Percentiles rank a stretch among this genome's conserved stretches.
These are phyloP conservation scores for Iphiclides podalirius DNA, from an alignment of 2,888 invertebrate species.

Conservation along the genomic window DNA sequence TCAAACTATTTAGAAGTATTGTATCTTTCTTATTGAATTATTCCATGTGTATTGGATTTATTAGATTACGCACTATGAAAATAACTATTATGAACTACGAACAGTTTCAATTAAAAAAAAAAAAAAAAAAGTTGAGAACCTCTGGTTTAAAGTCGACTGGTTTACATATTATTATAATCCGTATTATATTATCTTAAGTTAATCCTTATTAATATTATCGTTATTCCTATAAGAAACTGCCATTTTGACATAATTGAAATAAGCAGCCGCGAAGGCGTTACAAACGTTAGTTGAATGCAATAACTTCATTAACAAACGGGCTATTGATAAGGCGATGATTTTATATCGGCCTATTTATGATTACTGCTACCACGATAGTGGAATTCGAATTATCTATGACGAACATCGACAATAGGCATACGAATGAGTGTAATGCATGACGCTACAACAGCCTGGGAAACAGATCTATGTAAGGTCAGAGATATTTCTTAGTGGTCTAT, in stretches of 20 bases:
- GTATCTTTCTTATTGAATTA: no score
- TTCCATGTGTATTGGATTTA: no score
- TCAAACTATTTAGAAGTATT: no score
- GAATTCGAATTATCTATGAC: conserved; percentile 21
- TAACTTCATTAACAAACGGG: conserved; percentile 1
- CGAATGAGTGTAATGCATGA: conserved; percentile 25
- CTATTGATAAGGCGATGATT: conserved; percentile 17
- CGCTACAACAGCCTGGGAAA: conserved; percentile 34
- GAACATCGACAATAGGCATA: conserved; percentile 13
- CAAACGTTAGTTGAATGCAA: conserved; percentile 6
- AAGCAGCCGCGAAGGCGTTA: not conserved
- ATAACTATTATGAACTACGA: no score
- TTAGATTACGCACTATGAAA: no score
- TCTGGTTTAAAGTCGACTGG: no score
- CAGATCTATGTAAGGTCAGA: conserved; percentile 3
- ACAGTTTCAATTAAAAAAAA: no score
- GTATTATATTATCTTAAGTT: no score
- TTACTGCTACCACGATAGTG: conserved; percentile 11
- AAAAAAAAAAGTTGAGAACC: no score
- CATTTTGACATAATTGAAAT: not conserved
- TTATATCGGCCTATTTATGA: conserved; percentile 16
- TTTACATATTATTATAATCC: no score
- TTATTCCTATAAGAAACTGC: no score
- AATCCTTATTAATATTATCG: no score
- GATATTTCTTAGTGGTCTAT: not conserved